A percentile compares a stretch with the other conserved stretches of the same genome.
phyloP scores from a whole-genome alignment of 2,113 vertebrate genomes.

The Archocentrus centrarchus region DNA sequence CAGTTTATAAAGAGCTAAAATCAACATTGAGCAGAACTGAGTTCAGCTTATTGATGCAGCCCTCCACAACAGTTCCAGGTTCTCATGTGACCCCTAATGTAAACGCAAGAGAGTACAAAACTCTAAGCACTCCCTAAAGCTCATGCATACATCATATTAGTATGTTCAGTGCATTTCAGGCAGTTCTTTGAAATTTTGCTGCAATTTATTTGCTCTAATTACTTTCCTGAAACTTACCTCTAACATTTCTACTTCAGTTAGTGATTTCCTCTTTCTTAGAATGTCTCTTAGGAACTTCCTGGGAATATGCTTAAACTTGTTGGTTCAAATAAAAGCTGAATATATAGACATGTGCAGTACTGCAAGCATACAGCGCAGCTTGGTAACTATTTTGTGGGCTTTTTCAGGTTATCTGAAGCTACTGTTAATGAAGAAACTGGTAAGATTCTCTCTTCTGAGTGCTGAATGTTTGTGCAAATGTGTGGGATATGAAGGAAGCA shows the following conservation, averaged over 20 bases:
- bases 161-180: slow-evolving; percentile 20
- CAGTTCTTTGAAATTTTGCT: slow-evolving; percentile 47
- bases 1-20: neutral
- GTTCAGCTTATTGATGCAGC: neutral
- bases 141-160: slow-evolving; percentile 31
- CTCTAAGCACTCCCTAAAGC: slow-evolving; percentile 11
- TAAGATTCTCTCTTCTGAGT: neutral
- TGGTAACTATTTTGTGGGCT: neutral
- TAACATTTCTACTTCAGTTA: slow-evolving; percentile 12
- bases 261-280: slow-evolving; percentile 1
- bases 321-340: neutral
- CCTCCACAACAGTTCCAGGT: neutral
- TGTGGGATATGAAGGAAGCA: neutral
- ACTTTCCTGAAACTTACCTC: slow-evolving; percentile 13
- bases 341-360: neutral
- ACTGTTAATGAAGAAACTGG: neutral
- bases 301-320: neutral
- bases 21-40: neutral
- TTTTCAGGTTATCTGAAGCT: neutral
- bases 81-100: neutral
- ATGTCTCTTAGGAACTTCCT: slow-evolving; percentile 2
- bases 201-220: slow-evolving; percentile 42
- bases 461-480: neutral
- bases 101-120: neutral
- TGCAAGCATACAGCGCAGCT: neutral